Percentiles rank a stretch among this genome's conserved stretches.
Conservation (phyloP, 2,113 vertebrate genomes). For the human region DNA sequence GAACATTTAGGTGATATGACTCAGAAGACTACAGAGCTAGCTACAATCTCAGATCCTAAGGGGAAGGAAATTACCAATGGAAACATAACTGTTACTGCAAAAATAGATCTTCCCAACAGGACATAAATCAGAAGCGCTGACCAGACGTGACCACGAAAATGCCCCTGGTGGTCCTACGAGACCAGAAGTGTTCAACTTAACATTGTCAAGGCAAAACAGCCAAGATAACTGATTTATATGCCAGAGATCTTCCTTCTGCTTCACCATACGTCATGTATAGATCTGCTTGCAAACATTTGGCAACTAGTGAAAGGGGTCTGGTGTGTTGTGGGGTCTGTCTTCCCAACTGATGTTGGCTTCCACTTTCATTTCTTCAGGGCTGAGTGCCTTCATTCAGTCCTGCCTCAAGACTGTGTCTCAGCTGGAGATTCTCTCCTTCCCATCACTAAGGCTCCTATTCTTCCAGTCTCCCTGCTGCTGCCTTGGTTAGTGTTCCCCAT, state of each 20-base stretch:
- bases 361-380: not conserved
- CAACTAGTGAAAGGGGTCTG: not conserved
- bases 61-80: slow-evolving; percentile 61
- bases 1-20: slow-evolving; percentile 66
- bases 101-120: slow-evolving; percentile 76
- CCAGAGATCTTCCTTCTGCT: not conserved
- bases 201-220: not conserved
- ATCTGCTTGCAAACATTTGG: not conserved
- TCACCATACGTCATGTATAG: not conserved
- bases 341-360: not conserved
- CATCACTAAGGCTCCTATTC: not conserved
- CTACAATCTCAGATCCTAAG: slow-evolving; percentile 57
- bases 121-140: slow-evolving; percentile 73
- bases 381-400: not conserved
- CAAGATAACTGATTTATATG: not conserved
- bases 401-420: not conserved
- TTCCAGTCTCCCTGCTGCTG: not conserved
- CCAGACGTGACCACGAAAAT: slow-evolving; percentile 45
- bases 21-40: slow-evolving; percentile 50
- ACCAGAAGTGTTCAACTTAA: slow-evolving; percentile 42
- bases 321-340: not conserved
- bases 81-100: slow-evolving; percentile 64
- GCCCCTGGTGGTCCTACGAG: slow-evolving; percentile 36
- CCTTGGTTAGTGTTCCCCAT: not conserved
- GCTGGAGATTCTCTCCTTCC: too few species aligned